phyloP scores from a whole-genome alignment of 1,140 invertebrate species.

The Saccostrea echinata region DNA sequence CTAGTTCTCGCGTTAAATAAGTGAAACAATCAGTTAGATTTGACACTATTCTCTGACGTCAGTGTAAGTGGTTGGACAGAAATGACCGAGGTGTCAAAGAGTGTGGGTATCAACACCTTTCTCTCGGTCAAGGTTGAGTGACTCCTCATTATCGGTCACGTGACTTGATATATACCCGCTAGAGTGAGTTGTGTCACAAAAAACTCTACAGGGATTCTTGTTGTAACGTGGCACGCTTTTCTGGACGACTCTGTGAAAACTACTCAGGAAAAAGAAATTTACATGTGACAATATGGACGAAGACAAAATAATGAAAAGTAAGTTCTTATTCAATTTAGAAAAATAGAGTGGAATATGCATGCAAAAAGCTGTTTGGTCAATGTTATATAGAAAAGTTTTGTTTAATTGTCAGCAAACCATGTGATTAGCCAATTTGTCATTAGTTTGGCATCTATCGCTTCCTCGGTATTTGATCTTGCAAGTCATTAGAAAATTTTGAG shows the following conservation, averaged over 20 bases:
- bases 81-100: neutral
- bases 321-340: neutral
- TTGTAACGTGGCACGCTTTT: neutral
- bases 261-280: neutral
- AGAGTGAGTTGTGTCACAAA: neutral
- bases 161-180: neutral
- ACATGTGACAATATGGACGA: neutral
- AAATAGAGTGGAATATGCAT: no score
- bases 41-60: neutral
- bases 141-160: conserved; percentile 8
- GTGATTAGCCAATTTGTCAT: neutral
- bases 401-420: neutral
- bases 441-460: no score
- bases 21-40: neutral
- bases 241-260: neutral
- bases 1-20: neutral
- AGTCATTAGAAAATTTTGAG: no score
- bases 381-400: no score
- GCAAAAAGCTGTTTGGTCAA: no score
- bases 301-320: neutral
- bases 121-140: conserved; percentile 1
- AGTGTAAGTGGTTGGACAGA: neutral
- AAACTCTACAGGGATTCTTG: neutral
- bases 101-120: neutral
- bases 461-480: no score